A percentile compares a stretch with the other conserved stretches of the same genome.
phyloP scores from a whole-genome alignment of 2,797 vertebrate genomes.

The Ficedula albicollis region DNA sequence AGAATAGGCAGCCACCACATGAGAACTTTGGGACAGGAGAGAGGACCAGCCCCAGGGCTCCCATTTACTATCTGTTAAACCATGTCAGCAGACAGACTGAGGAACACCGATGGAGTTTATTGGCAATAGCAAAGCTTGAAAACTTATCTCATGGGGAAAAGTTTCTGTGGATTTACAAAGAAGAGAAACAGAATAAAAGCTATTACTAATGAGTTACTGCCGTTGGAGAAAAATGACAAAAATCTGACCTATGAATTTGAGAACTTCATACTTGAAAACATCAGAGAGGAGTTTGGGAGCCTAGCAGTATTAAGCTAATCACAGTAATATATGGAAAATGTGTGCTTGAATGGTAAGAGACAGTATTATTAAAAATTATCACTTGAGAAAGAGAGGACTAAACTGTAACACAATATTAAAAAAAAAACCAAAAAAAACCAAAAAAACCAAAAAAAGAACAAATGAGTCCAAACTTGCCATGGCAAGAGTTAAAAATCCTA shows the following conservation, averaged over 20 bases:
- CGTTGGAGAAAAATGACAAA: neutral
- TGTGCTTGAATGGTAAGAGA: neutral
- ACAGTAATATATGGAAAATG: neutral
- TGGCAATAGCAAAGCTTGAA: neutral
- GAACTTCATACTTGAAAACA: neutral
- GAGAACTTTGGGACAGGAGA: neutral
- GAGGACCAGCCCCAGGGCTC: neutral
- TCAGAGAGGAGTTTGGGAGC: neutral
- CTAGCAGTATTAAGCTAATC: neutral
- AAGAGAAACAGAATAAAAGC: neutral
- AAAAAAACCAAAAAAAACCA: neutral
- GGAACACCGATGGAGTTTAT: neutral
- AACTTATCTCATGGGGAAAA: neutral
- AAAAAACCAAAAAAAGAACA: neutral
- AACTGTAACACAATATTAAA: neutral
- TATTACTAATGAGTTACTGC: neutral
- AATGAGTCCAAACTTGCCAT: neutral
- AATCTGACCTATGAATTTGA: neutral
- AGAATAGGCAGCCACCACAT: neutral
- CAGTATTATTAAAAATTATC: neutral
- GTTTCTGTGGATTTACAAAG: neutral
- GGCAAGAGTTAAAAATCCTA: constrained; percentile 17
- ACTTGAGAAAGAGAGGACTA: neutral
- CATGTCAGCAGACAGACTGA: neutral
- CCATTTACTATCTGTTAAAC: neutral